Conservation (phyloP, 2,888 invertebrate species). For the Microctonus aethiopoides region DNA sequence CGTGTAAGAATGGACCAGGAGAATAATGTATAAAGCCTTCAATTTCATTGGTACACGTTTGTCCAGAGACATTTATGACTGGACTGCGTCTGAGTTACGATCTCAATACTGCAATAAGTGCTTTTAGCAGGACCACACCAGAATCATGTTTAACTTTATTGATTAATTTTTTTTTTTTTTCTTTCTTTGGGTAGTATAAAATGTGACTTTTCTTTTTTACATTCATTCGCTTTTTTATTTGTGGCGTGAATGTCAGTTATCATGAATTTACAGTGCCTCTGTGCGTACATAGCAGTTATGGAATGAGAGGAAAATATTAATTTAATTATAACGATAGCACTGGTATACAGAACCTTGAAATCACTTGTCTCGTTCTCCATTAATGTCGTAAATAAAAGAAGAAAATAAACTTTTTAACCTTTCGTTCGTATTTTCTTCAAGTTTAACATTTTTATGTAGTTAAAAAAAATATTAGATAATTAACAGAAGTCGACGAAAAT, state of each 20-base stretch:
- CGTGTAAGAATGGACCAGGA: constrained; percentile 31
- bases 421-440: constrained; percentile 21
- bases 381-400: constrained; percentile 37
- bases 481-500: no score
- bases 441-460: constrained; percentile 22
- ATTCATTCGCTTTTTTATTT: constrained; percentile 13
- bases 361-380: constrained; percentile 7
- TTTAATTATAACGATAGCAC: constrained; percentile 64
- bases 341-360: constrained; percentile 27
- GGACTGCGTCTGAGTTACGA: constrained; percentile 60
- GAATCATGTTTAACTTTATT: constrained; percentile 25
- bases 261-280: constrained; percentile 37
- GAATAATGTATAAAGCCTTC: neutral
- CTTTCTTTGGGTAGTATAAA: neutral
- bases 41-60: constrained; percentile 35
- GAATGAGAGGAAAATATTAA: constrained; percentile 60
- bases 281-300: constrained; percentile 15
- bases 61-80: constrained; percentile 62
- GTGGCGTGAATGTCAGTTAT: constrained; percentile 30
- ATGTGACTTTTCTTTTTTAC: neutral
- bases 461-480: no score
- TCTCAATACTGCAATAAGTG: constrained; percentile 65
- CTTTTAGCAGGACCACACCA: constrained; percentile 57
- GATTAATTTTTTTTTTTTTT: constrained; percentile 16
- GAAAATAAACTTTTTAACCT: constrained; percentile 31